phyloP scores from a whole-genome alignment of 2,888 invertebrate species.

The Macropis europaea region DNA sequence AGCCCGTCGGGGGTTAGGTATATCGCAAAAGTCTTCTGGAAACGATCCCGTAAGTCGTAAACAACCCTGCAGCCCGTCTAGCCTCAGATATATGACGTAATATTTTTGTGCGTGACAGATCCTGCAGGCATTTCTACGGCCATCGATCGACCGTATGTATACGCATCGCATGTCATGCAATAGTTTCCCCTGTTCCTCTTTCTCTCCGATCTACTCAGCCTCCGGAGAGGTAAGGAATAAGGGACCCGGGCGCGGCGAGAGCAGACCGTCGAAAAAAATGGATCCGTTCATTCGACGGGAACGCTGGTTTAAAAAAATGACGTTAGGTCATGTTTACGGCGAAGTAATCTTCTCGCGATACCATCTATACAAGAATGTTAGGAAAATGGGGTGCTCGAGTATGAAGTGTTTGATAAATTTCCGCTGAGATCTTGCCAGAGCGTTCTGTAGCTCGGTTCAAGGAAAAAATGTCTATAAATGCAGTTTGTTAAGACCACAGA shows the following conservation, averaged over 20 bases:
- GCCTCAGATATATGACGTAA: conserved; percentile 74
- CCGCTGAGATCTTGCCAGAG: too few species aligned
- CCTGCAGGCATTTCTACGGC: conserved; percentile 68
- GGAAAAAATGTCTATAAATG: too few species aligned
- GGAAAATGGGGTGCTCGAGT: too few species aligned
- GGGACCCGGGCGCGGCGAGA: background rate
- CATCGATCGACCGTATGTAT: conserved; percentile 66
- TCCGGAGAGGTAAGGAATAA: background rate
- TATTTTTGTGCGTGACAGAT: conserved; percentile 76
- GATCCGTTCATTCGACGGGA: background rate
- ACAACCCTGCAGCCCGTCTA: conserved; percentile 73
- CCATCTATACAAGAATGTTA: too few species aligned
- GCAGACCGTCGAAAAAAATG: conserved; percentile 25
- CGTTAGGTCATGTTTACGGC: background rate
- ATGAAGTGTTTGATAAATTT: too few species aligned
- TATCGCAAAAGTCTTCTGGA: conserved; percentile 73
- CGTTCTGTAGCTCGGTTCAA: too few species aligned
- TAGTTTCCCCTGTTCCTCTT: conserved; percentile 29
- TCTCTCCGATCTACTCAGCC: background rate
- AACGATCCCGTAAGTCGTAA: conserved; percentile 75
- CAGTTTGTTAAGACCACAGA: too few species aligned
- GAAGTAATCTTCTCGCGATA: too few species aligned
- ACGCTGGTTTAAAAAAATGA: conserved; percentile 1
- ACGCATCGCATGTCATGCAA: conserved; percentile 65
- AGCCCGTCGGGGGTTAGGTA: conserved; percentile 55